Conservation (phyloP, 2,888 invertebrate species). For the Erebia aethiops region DNA sequence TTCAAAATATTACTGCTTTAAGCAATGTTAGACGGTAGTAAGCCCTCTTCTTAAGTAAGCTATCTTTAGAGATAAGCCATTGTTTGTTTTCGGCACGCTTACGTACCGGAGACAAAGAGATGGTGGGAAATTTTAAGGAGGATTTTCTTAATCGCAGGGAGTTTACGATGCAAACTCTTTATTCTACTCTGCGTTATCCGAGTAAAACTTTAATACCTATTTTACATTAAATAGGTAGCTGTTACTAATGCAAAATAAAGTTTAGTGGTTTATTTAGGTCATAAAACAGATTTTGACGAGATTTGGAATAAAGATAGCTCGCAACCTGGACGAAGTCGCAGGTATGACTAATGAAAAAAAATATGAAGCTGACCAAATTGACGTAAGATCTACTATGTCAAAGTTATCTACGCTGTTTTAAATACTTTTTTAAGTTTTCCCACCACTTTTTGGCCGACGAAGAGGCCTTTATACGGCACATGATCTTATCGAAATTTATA, state of each 20-base stretch:
- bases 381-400: not conserved
- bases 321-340: too few relatives aligned
- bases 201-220: not conserved
- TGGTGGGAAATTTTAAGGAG: not conserved
- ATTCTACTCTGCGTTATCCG: not conserved
- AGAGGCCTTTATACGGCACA: conserved; percentile 25
- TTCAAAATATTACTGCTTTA: too few relatives aligned
- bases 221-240: too few relatives aligned
- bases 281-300: too few relatives aligned
- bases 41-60: too few relatives aligned
- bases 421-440: not conserved
- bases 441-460: not conserved
- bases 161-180: not conserved
- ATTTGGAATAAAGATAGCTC: too few relatives aligned
- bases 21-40: too few relatives aligned
- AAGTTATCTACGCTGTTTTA: not conserved
- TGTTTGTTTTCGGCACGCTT: conserved; percentile 31
- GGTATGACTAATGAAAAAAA: not conserved
- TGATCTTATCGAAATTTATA: conserved; percentile 35
- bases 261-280: too few relatives aligned
- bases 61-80: conserved; percentile 35
- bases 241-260: too few relatives aligned
- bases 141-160: not conserved
- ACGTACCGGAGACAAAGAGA: not conserved
- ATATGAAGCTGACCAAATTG: not conserved